Evolutionary conservation across 2,888 invertebrate genomes (phyloP).

Genomic region (Mesorhabditis belari): DNA sequence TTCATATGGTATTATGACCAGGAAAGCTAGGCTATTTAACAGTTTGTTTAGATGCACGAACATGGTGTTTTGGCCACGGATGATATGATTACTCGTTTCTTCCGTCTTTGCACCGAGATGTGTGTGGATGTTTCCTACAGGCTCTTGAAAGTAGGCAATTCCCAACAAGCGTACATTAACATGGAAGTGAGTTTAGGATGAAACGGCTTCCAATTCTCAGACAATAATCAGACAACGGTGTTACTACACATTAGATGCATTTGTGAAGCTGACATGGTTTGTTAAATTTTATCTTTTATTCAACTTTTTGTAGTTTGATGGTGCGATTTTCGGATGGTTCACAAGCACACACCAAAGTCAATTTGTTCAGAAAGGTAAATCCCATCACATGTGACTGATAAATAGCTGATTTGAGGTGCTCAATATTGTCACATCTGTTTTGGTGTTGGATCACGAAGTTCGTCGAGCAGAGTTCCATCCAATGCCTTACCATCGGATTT

Average conservation of each 20-base stretch:
- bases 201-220: constrained; percentile 19
- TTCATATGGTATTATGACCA: constrained; percentile 56
- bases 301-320: constrained; percentile 60
- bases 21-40: neutral
- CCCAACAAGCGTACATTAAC: constrained; percentile 3
- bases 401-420: constrained; percentile 58
- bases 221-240: constrained; percentile 77
- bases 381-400: neutral
- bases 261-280: constrained; percentile 45
- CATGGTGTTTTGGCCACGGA: constrained; percentile 93
- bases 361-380: constrained; percentile 82
- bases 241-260: constrained; percentile 72
- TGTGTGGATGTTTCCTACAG: constrained; percentile 90
- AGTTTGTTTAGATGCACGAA: constrained; percentile 72
- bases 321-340: constrained; percentile 71
- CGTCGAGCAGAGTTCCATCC: constrained; percentile 86
- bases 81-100: constrained; percentile 90
- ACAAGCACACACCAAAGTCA: constrained; percentile 90
- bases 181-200: constrained; percentile 10
- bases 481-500: constrained; percentile 90
- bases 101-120: constrained; percentile 89
- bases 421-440: constrained; percentile 88
- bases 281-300: constrained; percentile 53
- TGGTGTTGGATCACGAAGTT: constrained; percentile 90
- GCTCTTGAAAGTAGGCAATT: constrained; percentile 26